Evolutionary conservation across 2,113 vertebrate species (phyloP).

Genomic region (Heterotilapia buettikoferi): DNA sequence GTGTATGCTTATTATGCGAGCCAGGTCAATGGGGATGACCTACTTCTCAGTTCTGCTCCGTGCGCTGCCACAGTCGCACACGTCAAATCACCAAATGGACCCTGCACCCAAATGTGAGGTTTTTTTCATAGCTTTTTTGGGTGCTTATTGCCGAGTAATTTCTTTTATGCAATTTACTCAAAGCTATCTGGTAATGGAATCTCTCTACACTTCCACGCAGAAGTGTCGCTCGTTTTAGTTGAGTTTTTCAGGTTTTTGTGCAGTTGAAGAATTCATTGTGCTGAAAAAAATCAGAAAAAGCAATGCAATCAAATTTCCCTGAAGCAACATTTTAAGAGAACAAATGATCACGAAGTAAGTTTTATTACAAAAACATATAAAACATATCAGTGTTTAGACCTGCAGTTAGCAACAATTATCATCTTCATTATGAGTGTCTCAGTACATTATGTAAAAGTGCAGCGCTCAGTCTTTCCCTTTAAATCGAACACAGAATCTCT

Average conservation of each 20-base stretch:
- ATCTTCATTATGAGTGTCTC: not conserved
- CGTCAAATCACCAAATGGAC: conserved; percentile 72
- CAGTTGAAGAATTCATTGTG: not conserved
- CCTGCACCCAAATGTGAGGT: conserved; percentile 26
- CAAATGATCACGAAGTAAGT: not conserved
- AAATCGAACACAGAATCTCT: not conserved
- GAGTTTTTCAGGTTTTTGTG: not conserved
- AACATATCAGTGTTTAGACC: not conserved
- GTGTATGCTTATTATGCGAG: conserved; percentile 56
- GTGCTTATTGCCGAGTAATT: not conserved
- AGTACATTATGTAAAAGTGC: not conserved
- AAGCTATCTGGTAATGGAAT: not conserved
- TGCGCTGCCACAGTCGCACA: conserved; percentile 68
- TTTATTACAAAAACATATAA: not conserved
- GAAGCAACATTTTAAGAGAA: not conserved
- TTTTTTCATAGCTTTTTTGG: not conserved
- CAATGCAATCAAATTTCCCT: not conserved
- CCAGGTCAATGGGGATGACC: conserved; percentile 70
- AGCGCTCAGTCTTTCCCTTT: not conserved
- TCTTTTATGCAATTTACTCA: not conserved
- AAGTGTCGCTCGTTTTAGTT: not conserved
- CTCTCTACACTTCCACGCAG: not conserved
- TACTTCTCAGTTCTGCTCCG: conserved; percentile 58
- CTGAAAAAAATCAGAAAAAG: not conserved
- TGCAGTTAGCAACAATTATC: not conserved